These are phyloP conservation scores for Drosophila peninsularis DNA, from an alignment of 2,888 invertebrate genomes.

Conservation along the genomic window DNA sequence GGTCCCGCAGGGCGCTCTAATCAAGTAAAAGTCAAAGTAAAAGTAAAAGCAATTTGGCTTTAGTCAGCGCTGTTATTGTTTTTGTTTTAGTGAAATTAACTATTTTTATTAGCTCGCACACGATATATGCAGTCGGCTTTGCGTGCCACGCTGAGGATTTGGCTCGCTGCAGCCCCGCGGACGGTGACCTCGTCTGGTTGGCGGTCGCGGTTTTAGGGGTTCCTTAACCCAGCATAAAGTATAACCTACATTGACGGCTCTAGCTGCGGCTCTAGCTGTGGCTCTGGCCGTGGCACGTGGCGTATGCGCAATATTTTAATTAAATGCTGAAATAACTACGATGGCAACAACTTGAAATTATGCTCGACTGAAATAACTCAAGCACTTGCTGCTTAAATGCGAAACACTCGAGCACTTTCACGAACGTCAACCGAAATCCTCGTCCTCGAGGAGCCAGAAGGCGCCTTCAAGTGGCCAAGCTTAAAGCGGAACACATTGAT, in stretches of 20 bases:
- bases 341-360: conserved; percentile 29
- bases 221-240: conserved; percentile 46
- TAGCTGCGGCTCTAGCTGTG: not conserved
- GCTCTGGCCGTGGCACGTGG: conserved; percentile 21
- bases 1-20: conserved; percentile 32
- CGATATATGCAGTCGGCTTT: conserved; percentile 44
- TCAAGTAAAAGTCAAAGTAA: conserved; percentile 48
- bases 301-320: conserved; percentile 62
- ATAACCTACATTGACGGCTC: conserved; percentile 56
- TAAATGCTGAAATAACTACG: conserved; percentile 49
- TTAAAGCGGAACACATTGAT: conserved; percentile 46
- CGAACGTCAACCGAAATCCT: not conserved
- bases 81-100: conserved; percentile 60
- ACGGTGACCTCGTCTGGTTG: conserved; percentile 39
- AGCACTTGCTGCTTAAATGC: conserved; percentile 6
- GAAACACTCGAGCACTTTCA: conserved; percentile 5
- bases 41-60: conserved; percentile 56
- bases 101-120: conserved; percentile 45
- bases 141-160: conserved; percentile 60
- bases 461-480: conserved; percentile 21
- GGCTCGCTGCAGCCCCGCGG: conserved; percentile 34
- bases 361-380: conserved; percentile 25
- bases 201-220: conserved; percentile 43
- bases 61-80: conserved; percentile 38
- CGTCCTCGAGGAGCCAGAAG: conserved; percentile 12